These are phyloP conservation scores for Spicauda simplicius DNA, from an alignment of 2,888 invertebrate genomes.

Conservation along the genomic window DNA sequence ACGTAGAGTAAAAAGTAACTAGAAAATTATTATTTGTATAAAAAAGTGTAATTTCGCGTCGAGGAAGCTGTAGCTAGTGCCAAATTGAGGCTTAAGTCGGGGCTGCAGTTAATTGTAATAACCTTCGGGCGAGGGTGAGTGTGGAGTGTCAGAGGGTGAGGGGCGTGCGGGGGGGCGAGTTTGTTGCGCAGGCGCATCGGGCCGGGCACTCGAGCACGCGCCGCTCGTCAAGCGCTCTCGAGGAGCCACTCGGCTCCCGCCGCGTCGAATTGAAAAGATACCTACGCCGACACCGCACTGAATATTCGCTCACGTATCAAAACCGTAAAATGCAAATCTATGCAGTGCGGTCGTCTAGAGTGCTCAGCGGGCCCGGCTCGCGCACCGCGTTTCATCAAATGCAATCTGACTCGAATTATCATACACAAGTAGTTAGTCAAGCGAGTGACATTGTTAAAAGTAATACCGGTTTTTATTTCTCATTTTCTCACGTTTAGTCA, in stretches of 20 bases:
- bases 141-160: slow-evolving; percentile 36
- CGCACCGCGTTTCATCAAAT: slow-evolving; percentile 75
- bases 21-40: slow-evolving; percentile 44
- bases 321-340: slow-evolving; percentile 84
- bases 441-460: slow-evolving; percentile 56
- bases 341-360: slow-evolving; percentile 80
- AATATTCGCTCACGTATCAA: slow-evolving; percentile 83
- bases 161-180: slow-evolving; percentile 42
- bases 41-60: slow-evolving; percentile 47
- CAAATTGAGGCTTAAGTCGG: slow-evolving; percentile 70
- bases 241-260: slow-evolving; percentile 75
- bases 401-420: slow-evolving; percentile 77
- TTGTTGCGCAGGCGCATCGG: slow-evolving; percentile 72
- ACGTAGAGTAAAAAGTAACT: slow-evolving; percentile 26
- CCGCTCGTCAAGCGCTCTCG: slow-evolving; percentile 73
- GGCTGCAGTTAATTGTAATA: slow-evolving; percentile 77
- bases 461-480: slow-evolving; percentile 29
- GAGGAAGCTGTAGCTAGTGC: slow-evolving; percentile 56
- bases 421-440: slow-evolving; percentile 68
- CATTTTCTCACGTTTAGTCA: slow-evolving; percentile 17
- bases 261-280: slow-evolving; percentile 83
- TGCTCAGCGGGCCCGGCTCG: slow-evolving; percentile 61
- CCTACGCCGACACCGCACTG: slow-evolving; percentile 79
- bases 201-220: slow-evolving; percentile 78
- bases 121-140: slow-evolving; percentile 56